Evolutionary conservation across 2,797 vertebrate species (phyloP).

Genomic region (Sebastes matsubarae): DNA sequence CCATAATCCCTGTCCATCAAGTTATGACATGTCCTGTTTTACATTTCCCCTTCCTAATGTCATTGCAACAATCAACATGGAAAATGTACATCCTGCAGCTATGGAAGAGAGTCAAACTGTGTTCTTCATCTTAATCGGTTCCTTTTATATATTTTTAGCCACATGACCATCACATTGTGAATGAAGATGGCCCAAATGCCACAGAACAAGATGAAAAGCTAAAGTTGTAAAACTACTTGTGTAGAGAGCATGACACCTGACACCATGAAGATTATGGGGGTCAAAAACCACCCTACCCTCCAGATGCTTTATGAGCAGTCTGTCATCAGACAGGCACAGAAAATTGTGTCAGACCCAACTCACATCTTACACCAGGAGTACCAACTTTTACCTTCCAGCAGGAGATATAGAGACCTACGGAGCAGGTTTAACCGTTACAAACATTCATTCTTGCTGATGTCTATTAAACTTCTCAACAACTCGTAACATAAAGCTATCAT

Average conservation of each 20-base stretch:
- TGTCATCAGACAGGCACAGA: too few species aligned
- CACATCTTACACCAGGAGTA: too few species aligned
- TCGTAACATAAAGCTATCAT: too few species aligned
- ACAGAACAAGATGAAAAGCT: background rate
- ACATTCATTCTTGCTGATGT: too few species aligned
- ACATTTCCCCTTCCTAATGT: background rate
- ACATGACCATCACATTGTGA: background rate
- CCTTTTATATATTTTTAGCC: background rate
- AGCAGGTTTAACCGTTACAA: too few species aligned
- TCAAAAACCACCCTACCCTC: too few species aligned
- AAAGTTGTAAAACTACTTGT: background rate
- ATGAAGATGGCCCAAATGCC: background rate
- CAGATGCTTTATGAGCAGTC: too few species aligned
- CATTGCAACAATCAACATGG: background rate
- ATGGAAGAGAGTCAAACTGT: background rate
- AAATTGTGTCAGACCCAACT: too few species aligned
- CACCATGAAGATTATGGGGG: too few species aligned
- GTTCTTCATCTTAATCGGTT: background rate
- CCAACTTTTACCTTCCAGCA: too few species aligned
- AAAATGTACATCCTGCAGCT: background rate
- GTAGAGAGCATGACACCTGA: background rate
- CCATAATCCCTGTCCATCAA: background rate
- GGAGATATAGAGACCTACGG: too few species aligned
- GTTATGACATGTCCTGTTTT: background rate
- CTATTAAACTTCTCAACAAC: too few species aligned